Evolutionary conservation across 2,113 vertebrate genomes (phyloP), one percentile per base, ranked within the genome.

Genomic region (Xiphophorus couchianus): DNA sequence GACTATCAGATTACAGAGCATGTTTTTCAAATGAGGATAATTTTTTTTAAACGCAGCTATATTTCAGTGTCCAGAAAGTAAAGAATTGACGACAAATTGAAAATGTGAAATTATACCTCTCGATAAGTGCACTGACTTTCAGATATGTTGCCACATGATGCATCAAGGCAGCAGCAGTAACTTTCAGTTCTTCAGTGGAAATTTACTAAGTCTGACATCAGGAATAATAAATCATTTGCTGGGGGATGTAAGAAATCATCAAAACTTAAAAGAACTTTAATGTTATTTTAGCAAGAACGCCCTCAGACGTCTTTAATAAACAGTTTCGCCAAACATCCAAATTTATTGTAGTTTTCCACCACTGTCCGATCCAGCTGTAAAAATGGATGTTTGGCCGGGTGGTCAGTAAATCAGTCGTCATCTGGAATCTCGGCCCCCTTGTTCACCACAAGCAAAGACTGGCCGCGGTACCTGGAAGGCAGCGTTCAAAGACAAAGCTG

Each of bases 271-370:
- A 19, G 44, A 5, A 48, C 17, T 19, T 19, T 48, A 7, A 19
- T 48, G 1, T 17, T 48, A 48, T 48, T 48, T 48, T 17, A 19
- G 44, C 5, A 17, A 48, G 44, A 5, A 22, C 44, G 5, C 44
- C 84, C 79, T 91, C 87, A 73, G 28, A 33, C 89, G 91, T 71
- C 88, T 90, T 80, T 74, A 80, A 91, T 88, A 93, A 89, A 66
- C 69, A 62, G 25, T 35, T 35, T 37, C 65, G 84, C 84, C 67
- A 69, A 54, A 54, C 48, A 54, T 54, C 48, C 48, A 54, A 54
- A 22, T 54, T 54, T 54, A 42, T 54, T 54, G 22, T n/a, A 25
- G 19, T 58, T 58, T 7, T 58, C 25, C 25, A 10, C 25, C 51
- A n/a, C 63, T 9, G 63, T 25, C 33, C 5, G 5, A 25, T 29